Conservation (phyloP, 2,888 invertebrate species). For the Andrena minutula region DNA sequence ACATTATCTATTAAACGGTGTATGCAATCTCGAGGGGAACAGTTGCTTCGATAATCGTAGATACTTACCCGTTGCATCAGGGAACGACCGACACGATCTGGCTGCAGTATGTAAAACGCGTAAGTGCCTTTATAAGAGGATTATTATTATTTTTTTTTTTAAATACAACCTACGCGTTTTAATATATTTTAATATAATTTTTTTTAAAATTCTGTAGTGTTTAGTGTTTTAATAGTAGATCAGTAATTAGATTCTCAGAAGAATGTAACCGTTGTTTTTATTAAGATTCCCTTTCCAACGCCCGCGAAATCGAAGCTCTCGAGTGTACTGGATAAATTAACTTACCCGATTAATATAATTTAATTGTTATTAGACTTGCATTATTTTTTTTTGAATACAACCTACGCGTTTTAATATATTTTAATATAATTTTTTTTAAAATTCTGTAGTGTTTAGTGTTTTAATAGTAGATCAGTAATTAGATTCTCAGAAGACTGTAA, state of each 20-base stretch:
- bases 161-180: not conserved
- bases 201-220: no score
- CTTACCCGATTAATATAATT: no score
- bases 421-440: not conserved
- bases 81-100: not conserved
- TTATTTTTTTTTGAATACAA: not conserved
- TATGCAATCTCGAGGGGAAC: constrained; percentile 7
- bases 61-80: constrained; percentile 20
- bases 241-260: no score
- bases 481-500: no score
- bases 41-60: not conserved
- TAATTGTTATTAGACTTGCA: no score
- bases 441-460: no score
- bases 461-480: no score
- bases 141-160: not conserved
- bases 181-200: not conserved
- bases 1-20: constrained; percentile 7
- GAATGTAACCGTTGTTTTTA: no score
- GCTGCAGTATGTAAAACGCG: constrained; percentile 34
- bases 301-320: no score
- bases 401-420: not conserved
- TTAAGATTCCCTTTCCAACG: no score
- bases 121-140: not conserved
- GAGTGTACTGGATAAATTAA: no score
- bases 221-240: no score